phyloP scores from a whole-genome alignment of 2,113 vertebrate species.

The Cettia cetti region DNA sequence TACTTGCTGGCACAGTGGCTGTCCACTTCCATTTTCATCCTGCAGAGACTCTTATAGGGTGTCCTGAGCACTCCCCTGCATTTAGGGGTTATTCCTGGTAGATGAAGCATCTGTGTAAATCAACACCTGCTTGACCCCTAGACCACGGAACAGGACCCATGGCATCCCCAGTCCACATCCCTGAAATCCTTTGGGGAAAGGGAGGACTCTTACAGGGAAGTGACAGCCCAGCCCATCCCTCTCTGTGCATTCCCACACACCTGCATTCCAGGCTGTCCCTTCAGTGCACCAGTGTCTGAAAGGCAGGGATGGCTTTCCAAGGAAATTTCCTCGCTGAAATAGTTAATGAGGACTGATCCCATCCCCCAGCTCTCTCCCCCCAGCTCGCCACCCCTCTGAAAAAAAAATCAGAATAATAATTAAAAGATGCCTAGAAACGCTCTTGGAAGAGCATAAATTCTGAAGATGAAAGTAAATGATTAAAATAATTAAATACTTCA shows the following conservation, averaged over 20 bases:
- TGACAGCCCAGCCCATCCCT: not conserved
- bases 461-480: conserved; percentile 99
- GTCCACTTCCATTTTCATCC: not conserved
- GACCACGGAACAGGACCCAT: not conserved
- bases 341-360: conserved; percentile 56
- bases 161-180: not conserved
- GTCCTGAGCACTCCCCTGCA: not conserved
- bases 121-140: not conserved
- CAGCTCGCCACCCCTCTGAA: conserved; percentile 39
- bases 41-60: not conserved
- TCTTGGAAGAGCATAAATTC: conserved; percentile 94
- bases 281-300: not conserved
- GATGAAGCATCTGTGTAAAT: not conserved
- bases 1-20: not conserved
- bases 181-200: not conserved
- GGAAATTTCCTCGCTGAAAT: conserved; percentile 35
- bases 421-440: conserved; percentile 99
- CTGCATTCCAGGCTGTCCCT: not conserved
- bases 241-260: not conserved
- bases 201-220: not conserved
- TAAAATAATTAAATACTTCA: conserved; percentile 99
- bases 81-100: not conserved
- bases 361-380: conserved; percentile 37
- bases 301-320: not conserved
- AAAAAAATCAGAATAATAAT: conserved; percentile 82